Percentiles rank a stretch among this genome's conserved stretches.
Evolutionary conservation across 2,888 invertebrate genomes (phyloP).

Genomic region (Ophion obscuratus): DNA sequence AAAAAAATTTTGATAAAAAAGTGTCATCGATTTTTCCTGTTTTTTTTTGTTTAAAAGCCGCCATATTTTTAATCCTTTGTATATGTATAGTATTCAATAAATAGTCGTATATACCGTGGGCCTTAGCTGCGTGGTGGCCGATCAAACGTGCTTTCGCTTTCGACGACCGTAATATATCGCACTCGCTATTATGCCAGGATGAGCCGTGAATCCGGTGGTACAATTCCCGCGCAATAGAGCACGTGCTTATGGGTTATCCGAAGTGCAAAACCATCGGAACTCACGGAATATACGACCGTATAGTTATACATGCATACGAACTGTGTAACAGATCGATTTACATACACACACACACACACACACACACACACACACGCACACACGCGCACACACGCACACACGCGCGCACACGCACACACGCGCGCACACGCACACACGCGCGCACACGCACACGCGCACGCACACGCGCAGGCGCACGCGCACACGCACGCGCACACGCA

Average conservation of each 20-base stretch:
- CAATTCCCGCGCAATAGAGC: conserved; percentile 45
- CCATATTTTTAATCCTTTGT: too few relatives aligned
- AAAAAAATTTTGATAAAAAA: too few relatives aligned
- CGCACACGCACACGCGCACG: too few relatives aligned
- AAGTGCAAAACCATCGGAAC: conserved; percentile 36
- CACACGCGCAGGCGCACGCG: too few relatives aligned
- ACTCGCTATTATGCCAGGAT: conserved; percentile 55
- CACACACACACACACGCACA: too few relatives aligned
- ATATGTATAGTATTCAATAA: conserved; percentile 13
- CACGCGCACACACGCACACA: too few relatives aligned
- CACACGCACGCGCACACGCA: too few relatives aligned
- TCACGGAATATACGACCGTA: conserved; percentile 15
- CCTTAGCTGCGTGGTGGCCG: conserved; percentile 24
- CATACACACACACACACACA: too few relatives aligned
- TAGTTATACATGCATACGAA: not conserved
- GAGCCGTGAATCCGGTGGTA: conserved; percentile 64
- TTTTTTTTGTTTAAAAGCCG: too few relatives aligned
- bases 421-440: too few relatives aligned
- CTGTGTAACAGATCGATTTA: not conserved
- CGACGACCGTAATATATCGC: conserved; percentile 46
- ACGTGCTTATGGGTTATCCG: conserved; percentile 55
- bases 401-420: too few relatives aligned
- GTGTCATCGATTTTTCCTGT: too few relatives aligned
- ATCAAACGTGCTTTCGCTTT: conserved; percentile 58
- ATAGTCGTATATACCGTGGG: conserved; percentile 5